phyloP scores from a whole-genome alignment of 2,797 vertebrate genomes.

The Acestrorhynchus altus region DNA sequence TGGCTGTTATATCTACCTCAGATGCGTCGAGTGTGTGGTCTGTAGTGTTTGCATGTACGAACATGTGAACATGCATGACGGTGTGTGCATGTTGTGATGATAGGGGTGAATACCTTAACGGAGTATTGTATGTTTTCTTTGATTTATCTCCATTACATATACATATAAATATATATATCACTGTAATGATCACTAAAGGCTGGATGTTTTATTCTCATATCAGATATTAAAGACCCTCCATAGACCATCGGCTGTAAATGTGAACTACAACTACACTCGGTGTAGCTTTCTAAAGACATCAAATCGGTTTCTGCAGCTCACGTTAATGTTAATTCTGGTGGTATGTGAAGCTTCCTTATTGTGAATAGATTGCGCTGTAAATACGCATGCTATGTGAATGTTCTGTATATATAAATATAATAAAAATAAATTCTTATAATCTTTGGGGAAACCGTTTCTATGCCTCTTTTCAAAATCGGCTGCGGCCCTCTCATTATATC shows the following conservation, averaged over 20 bases:
- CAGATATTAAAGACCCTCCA: not conserved
- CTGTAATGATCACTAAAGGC: conserved; percentile 40
- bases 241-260: conserved; percentile 30
- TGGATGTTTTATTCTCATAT: conserved; percentile 36
- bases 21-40: conserved; percentile 59
- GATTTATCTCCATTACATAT: conserved; percentile 14
- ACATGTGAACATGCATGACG: conserved; percentile 51
- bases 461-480: conserved; percentile 18
- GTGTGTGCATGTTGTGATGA: conserved; percentile 7
- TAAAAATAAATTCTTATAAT: conserved; percentile 73
- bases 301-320: conserved; percentile 75
- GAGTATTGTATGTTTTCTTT: conserved; percentile 1
- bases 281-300: conserved; percentile 24
- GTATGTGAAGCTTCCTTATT: conserved; percentile 55
- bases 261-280: conserved; percentile 50
- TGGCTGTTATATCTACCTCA: conserved; percentile 84
- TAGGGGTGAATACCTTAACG: conserved; percentile 6
- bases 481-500: not conserved
- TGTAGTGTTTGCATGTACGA: conserved; percentile 44
- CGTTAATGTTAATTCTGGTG: conserved; percentile 16
- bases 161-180: too few relatives aligned
- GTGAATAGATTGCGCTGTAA: conserved; percentile 72
- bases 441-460: conserved; percentile 38
- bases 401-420: conserved; percentile 32
- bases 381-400: conserved; percentile 74